Base-by-base conservation (phyloP, 2,888 invertebrate species). In the Hesperia comma region DNA sequence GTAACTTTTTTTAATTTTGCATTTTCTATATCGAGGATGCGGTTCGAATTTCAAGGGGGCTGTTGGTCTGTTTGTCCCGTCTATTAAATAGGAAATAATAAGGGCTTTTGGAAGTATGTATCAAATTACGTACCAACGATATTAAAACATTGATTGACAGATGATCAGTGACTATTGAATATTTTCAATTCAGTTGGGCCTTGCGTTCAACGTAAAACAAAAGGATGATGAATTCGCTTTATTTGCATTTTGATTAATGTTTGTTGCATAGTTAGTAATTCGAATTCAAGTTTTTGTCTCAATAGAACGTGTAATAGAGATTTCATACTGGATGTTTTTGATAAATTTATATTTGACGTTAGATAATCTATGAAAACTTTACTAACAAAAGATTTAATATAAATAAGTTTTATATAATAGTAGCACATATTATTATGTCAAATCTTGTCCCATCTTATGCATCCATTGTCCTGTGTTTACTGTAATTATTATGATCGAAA, bases 1-100 rank as follows among this genome's bases (percentile, higher is more conserved):
- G 77, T 71, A 80, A 71, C 79, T 80, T 82, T 85, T 85, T 90
- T 87, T 85, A 82, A 85, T 87, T 90, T 88, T 84, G 86, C 86
- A 81, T 86, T 87, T 87, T 85, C 83, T 86, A 87, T 85, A 83
- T 75, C 76, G 81, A 80, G 85, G 82, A 84, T 81, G 80, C 77
- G 86, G 87, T 81, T 92, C 84, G 76, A 74, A 77, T 91, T 91
- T 84, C 91, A 84, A 83, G 81, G 81, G 85, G 82, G 83, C 79
- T 78, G 81, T 81, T 81, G 74, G 75, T 55, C 67, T 67, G 67
- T 67, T 67, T 61, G 67, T 67, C 61, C 61, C 67, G 43, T 67
- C 61, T 79, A 77, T 83, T 86, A 83, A 85, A 82, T 84, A 83
- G 84, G 81, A 84, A 82, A 86, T 87, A 85, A 84, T 84, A 82